A percentile compares a stretch with the other conserved stretches of the same genome.
These are phyloP conservation scores for Squalus acanthias DNA, from an alignment of 2,797 vertebrate genomes.

Conservation along the genomic window DNA sequence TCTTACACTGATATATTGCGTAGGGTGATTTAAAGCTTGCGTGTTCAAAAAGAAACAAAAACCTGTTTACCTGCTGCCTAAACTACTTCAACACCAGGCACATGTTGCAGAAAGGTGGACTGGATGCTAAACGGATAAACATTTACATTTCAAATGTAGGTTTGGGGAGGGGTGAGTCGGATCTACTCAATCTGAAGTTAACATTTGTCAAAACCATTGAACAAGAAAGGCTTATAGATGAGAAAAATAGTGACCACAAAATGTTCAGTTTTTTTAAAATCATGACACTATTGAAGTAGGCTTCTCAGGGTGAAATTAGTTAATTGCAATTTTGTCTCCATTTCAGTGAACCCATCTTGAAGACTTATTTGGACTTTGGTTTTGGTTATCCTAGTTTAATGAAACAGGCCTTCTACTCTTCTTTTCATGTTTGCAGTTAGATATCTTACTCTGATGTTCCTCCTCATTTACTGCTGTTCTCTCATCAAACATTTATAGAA, in stretches of 20 bases:
- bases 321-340: neutral
- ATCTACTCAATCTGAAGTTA: neutral
- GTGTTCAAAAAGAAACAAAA: neutral
- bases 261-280: neutral
- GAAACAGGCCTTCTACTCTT: neutral
- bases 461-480: neutral
- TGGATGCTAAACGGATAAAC: neutral
- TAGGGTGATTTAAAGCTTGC: neutral
- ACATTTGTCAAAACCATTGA: neutral
- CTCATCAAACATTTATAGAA: neutral
- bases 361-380: neutral
- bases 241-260: neutral
- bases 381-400: neutral
- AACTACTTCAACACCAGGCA: neutral
- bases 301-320: neutral
- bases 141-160: neutral
- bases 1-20: neutral
- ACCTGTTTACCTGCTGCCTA: neutral
- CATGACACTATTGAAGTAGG: neutral
- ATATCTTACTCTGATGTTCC: neutral
- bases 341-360: neutral
- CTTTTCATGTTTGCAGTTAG: neutral
- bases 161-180: neutral
- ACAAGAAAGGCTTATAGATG: neutral
- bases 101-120: neutral